These are phyloP conservation scores for Danaus chrysippus DNA, from an alignment of 2,888 invertebrate genomes.

Conservation along the genomic window DNA sequence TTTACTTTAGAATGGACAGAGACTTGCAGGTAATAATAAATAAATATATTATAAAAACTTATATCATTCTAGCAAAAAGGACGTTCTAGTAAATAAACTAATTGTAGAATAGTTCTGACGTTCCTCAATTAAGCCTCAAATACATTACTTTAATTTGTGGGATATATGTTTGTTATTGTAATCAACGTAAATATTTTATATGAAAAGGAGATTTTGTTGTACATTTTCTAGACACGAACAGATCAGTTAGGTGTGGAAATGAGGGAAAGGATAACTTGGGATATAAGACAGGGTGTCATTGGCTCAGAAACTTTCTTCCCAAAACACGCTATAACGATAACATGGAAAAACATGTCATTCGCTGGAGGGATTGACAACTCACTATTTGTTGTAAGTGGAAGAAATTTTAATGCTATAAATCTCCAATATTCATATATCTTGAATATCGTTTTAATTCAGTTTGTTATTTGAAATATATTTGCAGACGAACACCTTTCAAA, in stretches of 20 bases:
- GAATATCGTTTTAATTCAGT: no score
- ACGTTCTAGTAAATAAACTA: neutral
- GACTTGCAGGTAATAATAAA: slow-evolving; percentile 71
- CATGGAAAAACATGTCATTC: slow-evolving; percentile 98
- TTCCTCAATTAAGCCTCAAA: no score
- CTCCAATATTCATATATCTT: neutral
- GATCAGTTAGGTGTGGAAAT: slow-evolving; percentile 93
- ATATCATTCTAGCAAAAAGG: neutral
- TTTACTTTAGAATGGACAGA: slow-evolving; percentile 86
- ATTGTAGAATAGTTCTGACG: no score
- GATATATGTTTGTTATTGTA: no score
- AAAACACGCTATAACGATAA: slow-evolving; percentile 92
- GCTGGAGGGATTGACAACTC: slow-evolving; percentile 91
- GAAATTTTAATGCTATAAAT: neutral
- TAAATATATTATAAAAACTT: neutral
- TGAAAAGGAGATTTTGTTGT: no score
- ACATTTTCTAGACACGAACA: slow-evolving; percentile 75
- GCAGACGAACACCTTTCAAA: slow-evolving; percentile 97
- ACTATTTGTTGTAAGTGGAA: slow-evolving; percentile 80
- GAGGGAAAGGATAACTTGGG: slow-evolving; percentile 91
- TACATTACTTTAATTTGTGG: no score
- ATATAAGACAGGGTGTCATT: slow-evolving; percentile 92
- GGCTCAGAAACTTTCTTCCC: slow-evolving; percentile 95
- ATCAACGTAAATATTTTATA: no score
- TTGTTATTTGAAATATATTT: slow-evolving; percentile 33